These are phyloP conservation scores for Cataglyphis rosenhaueri DNA, from an alignment of 2,888 invertebrate species.

Conservation along the genomic window DNA sequence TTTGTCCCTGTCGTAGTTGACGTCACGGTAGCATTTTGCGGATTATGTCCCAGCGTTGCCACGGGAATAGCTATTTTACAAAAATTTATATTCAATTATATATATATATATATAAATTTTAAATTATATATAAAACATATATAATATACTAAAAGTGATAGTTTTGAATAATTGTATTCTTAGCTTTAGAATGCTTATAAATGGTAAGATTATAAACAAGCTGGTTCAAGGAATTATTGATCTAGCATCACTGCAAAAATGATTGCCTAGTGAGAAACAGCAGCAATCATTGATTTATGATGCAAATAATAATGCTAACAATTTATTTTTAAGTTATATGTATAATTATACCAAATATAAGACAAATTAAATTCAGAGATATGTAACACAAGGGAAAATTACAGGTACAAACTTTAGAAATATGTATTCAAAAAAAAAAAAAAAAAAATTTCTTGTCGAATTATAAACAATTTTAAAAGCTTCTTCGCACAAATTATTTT, in stretches of 20 bases:
- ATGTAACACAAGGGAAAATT: not conserved
- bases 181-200: constrained; percentile 80
- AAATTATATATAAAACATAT: not conserved
- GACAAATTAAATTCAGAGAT: not conserved
- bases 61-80: constrained; percentile 86
- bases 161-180: constrained; percentile 67
- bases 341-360: constrained; percentile 8
- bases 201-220: constrained; percentile 81
- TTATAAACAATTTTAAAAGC: not conserved
- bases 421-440: not conserved
- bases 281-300: constrained; percentile 76
- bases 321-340: constrained; percentile 20
- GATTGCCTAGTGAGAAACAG: constrained; percentile 61
- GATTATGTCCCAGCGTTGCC: constrained; percentile 82
- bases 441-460: not conserved
- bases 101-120: not conserved
- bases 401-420: not conserved
- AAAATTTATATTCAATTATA: not conserved
- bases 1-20: constrained; percentile 78
- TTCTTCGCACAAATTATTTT: not conserved
- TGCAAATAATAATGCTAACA: constrained; percentile 61
- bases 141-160: constrained; percentile 1
- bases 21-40: constrained; percentile 76
- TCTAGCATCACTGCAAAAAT: constrained; percentile 84
- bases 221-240: constrained; percentile 82